Base-by-base conservation (phyloP, 2,888 invertebrate species). In the Synanthedon andrenaeformis region DNA sequence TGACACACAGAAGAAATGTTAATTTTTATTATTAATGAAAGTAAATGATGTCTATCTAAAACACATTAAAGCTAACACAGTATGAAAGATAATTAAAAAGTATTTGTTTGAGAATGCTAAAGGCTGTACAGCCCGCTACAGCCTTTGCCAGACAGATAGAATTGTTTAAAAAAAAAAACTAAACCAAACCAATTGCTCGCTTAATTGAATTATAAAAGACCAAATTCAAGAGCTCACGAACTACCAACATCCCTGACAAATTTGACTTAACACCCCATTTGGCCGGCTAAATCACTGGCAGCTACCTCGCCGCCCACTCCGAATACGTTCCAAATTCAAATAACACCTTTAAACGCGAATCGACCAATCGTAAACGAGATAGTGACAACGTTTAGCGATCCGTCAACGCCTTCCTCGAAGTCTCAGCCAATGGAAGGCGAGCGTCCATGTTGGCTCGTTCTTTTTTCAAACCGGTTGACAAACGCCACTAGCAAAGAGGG, bases 51-150 rank as follows among this genome's bases (percentile, higher is more conserved):
- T 5, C 5, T 23, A 5, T 23, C 5, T 5, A 23, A 23, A 23
- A 23, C 23, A 76, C 75, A 81, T 80, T 83, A 78, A n/a, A 67
- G 74, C 77, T 82, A 88, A 89, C 89, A 89, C 89, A 89, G 86
- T 85, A 86, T 89, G 76, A 74, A 79, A 83, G 82, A 76, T 84
- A 85, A 86, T 87, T 86, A 83, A 85, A 82, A 82, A 81, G 74
- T 76, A 74, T 77, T 23, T 74, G 70, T 67, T 65, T 64, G 64
- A 69, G 35, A 58, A 62, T 62, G 58, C 57, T 59, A 62, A 56
- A 62, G 62, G 67, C 67, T 62, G 64, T 51, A 62, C 62, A 67
- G 65, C 64, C 66, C 70, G 64, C 72, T 72, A 67, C 64, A 66
- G 64, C 62, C n/a, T 35, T 35, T 35, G 35, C 35, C 35, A 35